Conservation (phyloP, 2,888 invertebrate genomes). For the Synergus umbraculus region DNA sequence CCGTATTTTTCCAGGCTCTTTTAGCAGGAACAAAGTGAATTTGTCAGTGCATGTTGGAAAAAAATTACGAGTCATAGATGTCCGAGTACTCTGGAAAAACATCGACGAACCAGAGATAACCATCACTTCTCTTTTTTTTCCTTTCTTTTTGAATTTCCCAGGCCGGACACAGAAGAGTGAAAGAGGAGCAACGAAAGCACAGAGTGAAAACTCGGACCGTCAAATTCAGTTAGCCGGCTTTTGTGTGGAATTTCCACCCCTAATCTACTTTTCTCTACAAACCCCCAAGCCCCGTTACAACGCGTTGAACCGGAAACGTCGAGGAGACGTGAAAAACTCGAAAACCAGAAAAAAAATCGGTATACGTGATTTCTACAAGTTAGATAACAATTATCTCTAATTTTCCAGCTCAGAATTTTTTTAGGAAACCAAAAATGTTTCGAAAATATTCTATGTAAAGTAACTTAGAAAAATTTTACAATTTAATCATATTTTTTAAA, state of each 20-base stretch:
- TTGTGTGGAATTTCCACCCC: constrained; percentile 53
- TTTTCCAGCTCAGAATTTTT: background rate
- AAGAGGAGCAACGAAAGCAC: constrained; percentile 47
- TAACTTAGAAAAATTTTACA: no score
- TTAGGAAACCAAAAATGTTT: background rate
- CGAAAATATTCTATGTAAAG: no score
- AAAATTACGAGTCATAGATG: constrained; percentile 20
- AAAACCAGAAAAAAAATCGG: background rate
- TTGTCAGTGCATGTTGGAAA: background rate
- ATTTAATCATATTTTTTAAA: no score
- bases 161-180: constrained; percentile 29
- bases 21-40: constrained; percentile 8
- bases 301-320: constrained; percentile 43
- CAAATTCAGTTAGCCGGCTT: constrained; percentile 62
- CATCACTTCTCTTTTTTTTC: constrained; percentile 26
- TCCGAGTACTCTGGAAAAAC: constrained; percentile 17
- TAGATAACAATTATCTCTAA: background rate
- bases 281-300: constrained; percentile 15
- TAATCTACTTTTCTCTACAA: constrained; percentile 46
- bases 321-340: background rate
- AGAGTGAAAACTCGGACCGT: constrained; percentile 59
- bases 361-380: background rate
- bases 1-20: background rate
- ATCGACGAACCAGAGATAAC: constrained; percentile 24
- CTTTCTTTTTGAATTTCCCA: background rate